These are phyloP conservation scores for Battus philenor DNA, from an alignment of 1,140 invertebrate species.

Conservation along the genomic window DNA sequence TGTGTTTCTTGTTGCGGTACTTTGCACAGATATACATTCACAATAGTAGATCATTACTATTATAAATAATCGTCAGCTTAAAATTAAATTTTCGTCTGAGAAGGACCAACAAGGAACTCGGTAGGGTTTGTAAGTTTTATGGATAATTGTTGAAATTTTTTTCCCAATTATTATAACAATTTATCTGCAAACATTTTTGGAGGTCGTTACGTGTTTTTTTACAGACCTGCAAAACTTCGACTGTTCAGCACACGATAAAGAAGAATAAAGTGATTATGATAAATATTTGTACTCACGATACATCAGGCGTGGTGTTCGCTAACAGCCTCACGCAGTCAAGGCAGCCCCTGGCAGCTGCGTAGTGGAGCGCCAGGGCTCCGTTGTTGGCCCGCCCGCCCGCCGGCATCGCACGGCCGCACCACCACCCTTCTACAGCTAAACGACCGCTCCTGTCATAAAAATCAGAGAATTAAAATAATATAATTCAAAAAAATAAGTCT, in stretches of 20 bases:
- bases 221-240: neutral
- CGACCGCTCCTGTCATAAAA: conserved; percentile 65
- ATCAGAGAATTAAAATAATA: too few species aligned
- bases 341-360: conserved; percentile 89
- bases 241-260: conserved; percentile 1
- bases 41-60: too few species aligned
- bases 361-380: conserved; percentile 87
- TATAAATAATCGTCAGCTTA: too few species aligned
- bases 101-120: too few species aligned
- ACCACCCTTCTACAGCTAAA: conserved; percentile 65
- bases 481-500: too few species aligned
- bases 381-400: conserved; percentile 66
- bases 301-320: conserved; percentile 84
- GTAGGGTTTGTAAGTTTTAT: too few species aligned
- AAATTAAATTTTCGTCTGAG: too few species aligned
- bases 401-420: conserved; percentile 58
- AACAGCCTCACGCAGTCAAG: conserved; percentile 88
- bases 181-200: neutral
- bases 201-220: too few species aligned
- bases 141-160: too few species aligned
- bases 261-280: neutral
- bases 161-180: neutral
- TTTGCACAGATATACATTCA: too few species aligned
- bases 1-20: too few species aligned
- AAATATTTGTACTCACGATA: conserved; percentile 82